phyloP scores from a whole-genome alignment of 2,888 invertebrate species.

The Reticulitermes lucifugus region DNA sequence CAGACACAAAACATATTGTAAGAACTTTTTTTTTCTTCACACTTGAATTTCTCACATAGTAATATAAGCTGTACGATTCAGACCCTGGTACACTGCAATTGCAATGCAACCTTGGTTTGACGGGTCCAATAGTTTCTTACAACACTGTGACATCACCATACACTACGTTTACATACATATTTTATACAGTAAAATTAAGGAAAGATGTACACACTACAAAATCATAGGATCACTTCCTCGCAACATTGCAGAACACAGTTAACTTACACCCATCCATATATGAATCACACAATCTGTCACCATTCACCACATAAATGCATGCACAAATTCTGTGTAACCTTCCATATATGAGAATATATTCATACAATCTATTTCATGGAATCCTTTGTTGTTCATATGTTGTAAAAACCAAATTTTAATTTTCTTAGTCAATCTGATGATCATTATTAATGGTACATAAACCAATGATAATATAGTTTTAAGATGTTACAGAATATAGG shows the following conservation, averaged over 20 bases:
- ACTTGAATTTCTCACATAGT: neutral
- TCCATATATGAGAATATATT: neutral
- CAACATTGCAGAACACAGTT: neutral
- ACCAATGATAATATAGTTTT: too few species aligned
- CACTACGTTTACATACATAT: slow-evolving; percentile 17
- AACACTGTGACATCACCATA: slow-evolving; percentile 33
- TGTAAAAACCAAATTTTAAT: neutral
- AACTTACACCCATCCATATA: neutral
- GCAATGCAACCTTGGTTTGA: neutral
- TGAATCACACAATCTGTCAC: slow-evolving; percentile 1
- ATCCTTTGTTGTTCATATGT: neutral
- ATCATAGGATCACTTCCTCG: neutral
- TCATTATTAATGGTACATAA: neutral
- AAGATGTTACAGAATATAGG: too few species aligned
- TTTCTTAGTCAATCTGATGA: neutral
- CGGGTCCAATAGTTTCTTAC: neutral
- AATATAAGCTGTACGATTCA: neutral
- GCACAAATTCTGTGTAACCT: slow-evolving; percentile 20
- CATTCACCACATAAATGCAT: slow-evolving; percentile 41
- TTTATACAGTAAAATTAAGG: slow-evolving; percentile 28
- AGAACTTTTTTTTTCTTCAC: neutral
- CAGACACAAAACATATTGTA: slow-evolving; percentile 1
- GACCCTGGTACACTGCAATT: neutral
- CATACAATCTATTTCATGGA: neutral
- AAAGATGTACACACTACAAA: slow-evolving; percentile 34